Conservation (phyloP, 1,140 invertebrate species). For the Callitettix versicolor region DNA sequence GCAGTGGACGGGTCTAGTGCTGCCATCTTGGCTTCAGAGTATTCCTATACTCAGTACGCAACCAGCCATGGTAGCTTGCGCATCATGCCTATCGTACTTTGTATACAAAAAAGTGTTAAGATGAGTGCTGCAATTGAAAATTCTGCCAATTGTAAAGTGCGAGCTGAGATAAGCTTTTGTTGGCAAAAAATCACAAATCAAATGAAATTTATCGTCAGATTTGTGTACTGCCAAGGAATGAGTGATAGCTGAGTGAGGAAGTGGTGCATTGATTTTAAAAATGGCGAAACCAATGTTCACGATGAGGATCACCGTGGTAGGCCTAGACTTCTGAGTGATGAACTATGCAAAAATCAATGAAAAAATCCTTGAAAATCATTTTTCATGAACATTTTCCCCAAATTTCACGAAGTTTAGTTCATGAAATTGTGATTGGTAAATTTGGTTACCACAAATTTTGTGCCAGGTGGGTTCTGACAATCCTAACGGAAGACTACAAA, state of each 20-base stretch:
- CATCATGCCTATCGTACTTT: neutral
- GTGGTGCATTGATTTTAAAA: constrained; percentile 3
- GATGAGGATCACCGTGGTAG: neutral
- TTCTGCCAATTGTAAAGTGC: neutral
- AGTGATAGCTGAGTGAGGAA: neutral
- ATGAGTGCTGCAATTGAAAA: constrained; percentile 1
- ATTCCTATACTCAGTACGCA: neutral
- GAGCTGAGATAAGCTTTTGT: too few species aligned
- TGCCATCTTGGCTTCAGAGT: neutral
- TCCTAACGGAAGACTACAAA: neutral
- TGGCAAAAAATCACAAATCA: too few species aligned
- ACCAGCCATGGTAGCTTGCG: neutral
- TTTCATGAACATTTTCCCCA: neutral
- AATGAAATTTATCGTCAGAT: too few species aligned
- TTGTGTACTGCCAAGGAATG: neutral
- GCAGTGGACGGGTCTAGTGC: neutral
- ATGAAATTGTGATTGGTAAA: neutral
- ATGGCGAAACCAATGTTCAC: neutral
- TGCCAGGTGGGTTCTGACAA: neutral
- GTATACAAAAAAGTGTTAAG: neutral
- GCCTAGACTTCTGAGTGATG: neutral
- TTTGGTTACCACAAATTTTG: constrained; percentile 3
- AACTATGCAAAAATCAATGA: too few species aligned
- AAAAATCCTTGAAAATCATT: too few species aligned
- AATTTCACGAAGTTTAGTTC: neutral